Base-by-base conservation (phyloP, 2,888 invertebrate genomes). In the Scaptomyza polygonia region DNA sequence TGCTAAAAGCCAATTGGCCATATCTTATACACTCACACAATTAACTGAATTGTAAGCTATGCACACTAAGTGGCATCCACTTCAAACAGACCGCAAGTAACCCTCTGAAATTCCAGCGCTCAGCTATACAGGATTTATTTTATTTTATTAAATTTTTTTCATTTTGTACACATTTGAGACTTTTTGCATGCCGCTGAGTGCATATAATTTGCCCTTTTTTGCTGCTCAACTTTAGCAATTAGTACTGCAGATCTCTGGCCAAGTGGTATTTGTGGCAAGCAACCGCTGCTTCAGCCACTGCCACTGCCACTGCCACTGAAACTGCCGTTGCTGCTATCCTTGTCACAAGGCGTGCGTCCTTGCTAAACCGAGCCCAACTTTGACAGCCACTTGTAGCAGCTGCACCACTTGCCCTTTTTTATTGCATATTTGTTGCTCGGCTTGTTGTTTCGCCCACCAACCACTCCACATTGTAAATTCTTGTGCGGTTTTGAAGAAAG, bases 221-320 rank as follows among this genome's bases (percentile, higher is more conserved):
- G 63, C 58, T 32, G 30, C 54, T 39, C 39, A 84, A 84, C 77
- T 84, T 84, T 84, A 63, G 88, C 79, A 84, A 84, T 84, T 84
- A 84, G 70, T 72, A 66, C 68, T 86, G 70, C 72, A 59, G 67
- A 72, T 68, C 67, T 69, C 48, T 69, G 65, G 72, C 51, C 65
- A 70, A 77, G 77, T 76, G 79, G 70, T 47, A 44, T 51, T 57
- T 61, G 36, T 43, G 77, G 66, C 61, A 72, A 40, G 44, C 54
- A 72, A 34, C 54, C 53, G 11, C 34, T 14, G 34, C 14, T 11
- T 49, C 34, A 44, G 53, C 36, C 44, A 29, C 51, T 11, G 29
- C 48, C 55, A n/a, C 36, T 5, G 14, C 36, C n/a, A 14, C 6
- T 36, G 14, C 36, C n/a, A 36, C n/a, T 18, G 18, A 9, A 14